These are phyloP conservation scores for Sarcophaga carnaria DNA, from an alignment of 2,888 invertebrate species.

Conservation along the genomic window DNA sequence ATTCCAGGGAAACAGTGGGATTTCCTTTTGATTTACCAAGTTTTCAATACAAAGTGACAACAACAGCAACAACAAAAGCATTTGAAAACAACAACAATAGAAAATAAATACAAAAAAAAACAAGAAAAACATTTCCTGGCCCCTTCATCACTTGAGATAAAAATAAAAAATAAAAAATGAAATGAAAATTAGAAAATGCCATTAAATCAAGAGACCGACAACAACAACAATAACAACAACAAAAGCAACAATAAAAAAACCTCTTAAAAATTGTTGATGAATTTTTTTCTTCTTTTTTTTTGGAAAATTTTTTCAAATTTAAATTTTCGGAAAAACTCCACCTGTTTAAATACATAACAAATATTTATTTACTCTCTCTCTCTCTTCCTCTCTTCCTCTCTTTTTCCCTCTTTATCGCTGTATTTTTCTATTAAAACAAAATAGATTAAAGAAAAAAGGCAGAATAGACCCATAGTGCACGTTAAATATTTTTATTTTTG, in stretches of 20 bases:
- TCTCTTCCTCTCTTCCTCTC: background rate
- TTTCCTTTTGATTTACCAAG: constrained; percentile 41
- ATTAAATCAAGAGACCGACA: constrained; percentile 52
- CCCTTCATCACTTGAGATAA: background rate
- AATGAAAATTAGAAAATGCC: constrained; percentile 57
- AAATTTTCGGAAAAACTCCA: constrained; percentile 67
- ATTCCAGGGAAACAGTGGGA: constrained; percentile 42
- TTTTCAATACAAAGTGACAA: constrained; percentile 57
- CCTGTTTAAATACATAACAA: constrained; percentile 68
- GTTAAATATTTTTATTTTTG: constrained; percentile 31
- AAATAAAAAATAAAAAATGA: background rate
- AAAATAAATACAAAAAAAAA: constrained; percentile 26
- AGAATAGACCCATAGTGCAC: constrained; percentile 20
- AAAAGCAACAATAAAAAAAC: background rate
- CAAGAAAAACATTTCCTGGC: constrained; percentile 50
- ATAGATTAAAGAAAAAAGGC: constrained; percentile 11
- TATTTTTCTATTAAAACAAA: background rate
- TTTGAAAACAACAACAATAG: constrained; percentile 26
- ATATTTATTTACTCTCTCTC: constrained; percentile 42
- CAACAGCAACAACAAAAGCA: constrained; percentile 21
- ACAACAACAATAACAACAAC: constrained; percentile 4
- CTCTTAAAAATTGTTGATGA: background rate
- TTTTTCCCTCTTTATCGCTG: background rate
- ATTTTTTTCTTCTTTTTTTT: constrained; percentile 12
- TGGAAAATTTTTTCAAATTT: constrained; percentile 46